phyloP scores from a whole-genome alignment of 1,140 invertebrate genomes.

The Adoxophyes honmai region DNA sequence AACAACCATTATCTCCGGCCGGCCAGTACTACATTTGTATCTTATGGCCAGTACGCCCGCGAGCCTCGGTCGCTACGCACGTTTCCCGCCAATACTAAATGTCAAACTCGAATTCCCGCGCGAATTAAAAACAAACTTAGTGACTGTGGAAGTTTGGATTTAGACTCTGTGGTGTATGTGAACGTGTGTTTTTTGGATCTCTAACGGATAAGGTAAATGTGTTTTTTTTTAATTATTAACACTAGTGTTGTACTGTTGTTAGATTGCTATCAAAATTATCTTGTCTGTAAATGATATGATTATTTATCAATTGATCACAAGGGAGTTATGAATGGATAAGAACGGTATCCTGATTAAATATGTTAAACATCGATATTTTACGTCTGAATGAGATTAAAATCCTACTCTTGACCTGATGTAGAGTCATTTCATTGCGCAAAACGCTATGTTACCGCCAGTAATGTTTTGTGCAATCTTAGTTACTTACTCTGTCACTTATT shows the following conservation, averaged over 20 bases:
- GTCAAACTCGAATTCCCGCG: conserved; percentile 7
- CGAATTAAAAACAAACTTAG: conserved; percentile 7
- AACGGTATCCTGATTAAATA: too few species aligned
- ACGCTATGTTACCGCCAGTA: background rate
- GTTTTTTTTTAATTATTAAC: conserved; percentile 6
- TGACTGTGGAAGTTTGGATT: conserved; percentile 6
- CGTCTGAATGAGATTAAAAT: too few species aligned
- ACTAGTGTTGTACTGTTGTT: background rate
- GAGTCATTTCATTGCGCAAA: conserved; percentile 5
- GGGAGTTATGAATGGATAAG: too few species aligned
- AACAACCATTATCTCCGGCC: conserved; percentile 14
- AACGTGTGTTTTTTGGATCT: conserved; percentile 2
- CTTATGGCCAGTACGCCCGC: background rate
- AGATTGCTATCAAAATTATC: conserved; percentile 8
- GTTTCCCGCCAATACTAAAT: background rate
- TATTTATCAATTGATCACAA: too few species aligned
- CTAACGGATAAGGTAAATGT: conserved; percentile 6
- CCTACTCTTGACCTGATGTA: background rate
- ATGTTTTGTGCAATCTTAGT: background rate
- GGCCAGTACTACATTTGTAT: conserved; percentile 1
- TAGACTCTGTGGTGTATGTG: conserved; percentile 1
- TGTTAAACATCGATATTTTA: too few species aligned
- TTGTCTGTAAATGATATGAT: background rate
- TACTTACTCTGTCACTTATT: too few species aligned
- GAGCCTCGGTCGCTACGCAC: conserved; percentile 3